Evolutionary conservation across 1,140 invertebrate species (phyloP).

Genomic region (Globodera rostochiensis): DNA sequence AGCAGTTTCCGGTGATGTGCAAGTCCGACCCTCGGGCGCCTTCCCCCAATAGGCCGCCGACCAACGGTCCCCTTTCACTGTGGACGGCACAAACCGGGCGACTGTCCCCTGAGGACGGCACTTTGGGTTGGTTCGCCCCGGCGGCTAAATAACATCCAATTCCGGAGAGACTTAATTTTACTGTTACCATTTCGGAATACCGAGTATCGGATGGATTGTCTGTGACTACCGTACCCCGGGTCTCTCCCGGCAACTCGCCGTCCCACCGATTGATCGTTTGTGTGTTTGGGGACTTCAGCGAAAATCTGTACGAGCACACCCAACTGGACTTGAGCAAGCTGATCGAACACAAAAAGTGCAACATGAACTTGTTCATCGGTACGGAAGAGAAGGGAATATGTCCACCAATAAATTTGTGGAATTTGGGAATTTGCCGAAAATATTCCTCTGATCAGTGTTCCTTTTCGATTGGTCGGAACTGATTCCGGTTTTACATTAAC

Average conservation of each 20-base stretch:
- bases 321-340: conserved; percentile 25
- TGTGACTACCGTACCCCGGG: background rate
- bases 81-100: conserved; percentile 3
- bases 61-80: background rate
- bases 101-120: conserved; percentile 6
- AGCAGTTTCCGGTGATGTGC: background rate
- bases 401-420: background rate
- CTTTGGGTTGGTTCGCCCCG: background rate
- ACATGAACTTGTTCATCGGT: conserved; percentile 34
- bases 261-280: conserved; percentile 21
- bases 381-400: background rate
- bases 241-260: background rate
- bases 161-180: background rate
- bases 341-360: conserved; percentile 24
- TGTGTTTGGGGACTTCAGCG: conserved; percentile 28
- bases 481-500: no score
- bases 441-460: no score
- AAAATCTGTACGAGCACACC: conserved; percentile 20
- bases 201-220: conserved; percentile 1
- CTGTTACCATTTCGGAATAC: conserved; percentile 9
- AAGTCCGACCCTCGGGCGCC: background rate
- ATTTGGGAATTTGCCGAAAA: no score
- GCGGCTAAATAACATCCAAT: background rate
- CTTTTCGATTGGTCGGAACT: no score
- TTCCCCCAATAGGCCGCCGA: background rate